Base-by-base conservation (phyloP, 2,888 invertebrate genomes). In the Campoletis raptor region DNA sequence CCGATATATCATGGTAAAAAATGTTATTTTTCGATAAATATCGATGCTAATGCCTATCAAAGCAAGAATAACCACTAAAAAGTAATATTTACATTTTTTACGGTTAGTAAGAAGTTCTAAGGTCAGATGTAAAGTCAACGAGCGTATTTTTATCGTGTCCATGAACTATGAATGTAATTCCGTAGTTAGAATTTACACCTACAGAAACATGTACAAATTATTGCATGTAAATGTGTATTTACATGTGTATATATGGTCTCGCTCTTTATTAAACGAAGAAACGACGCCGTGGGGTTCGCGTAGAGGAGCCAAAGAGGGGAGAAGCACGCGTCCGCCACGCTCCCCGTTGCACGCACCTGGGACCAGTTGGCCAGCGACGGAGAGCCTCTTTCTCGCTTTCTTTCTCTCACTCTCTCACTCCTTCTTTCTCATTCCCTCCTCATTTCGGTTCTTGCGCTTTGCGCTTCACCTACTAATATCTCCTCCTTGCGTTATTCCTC, bases 291-390 rank as follows among this genome's bases (percentile, higher is more conserved):
- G 82, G 74, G 86, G 83, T 80, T 86, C 36, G 40, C 69, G 74
- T 74, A 76, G n/a, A 77, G 81, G 83, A 67, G 52, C 84, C 85
- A 88, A 91, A 90, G 92, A 91, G 91, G 92, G 92, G 92, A 92
- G 91, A 92, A 92, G 92, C 92, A 92, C 92, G 92, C 92, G 92
- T 92, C 92, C 82, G 91, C 91, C 92, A 92, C 92, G 92, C 91
- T 92, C 90, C 92, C 90, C 90, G 91, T 81, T 90, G 89, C 90
- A 91, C 88, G 91, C 92, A 93, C 92, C 92, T 93, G 93, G 93
- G 92, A 88, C 93, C 93, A 93, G 93, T 93, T 93, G 93, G 93
- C 90, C 85, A 93, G 93, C 93, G 93, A 90, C 91, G 83, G 79
- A 84, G 88, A 90, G 85, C 84, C 88, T 86, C 74, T 57, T 74